phyloP scores from a whole-genome alignment of 2,797 vertebrate species.

The Setipinna tenuifilis region DNA sequence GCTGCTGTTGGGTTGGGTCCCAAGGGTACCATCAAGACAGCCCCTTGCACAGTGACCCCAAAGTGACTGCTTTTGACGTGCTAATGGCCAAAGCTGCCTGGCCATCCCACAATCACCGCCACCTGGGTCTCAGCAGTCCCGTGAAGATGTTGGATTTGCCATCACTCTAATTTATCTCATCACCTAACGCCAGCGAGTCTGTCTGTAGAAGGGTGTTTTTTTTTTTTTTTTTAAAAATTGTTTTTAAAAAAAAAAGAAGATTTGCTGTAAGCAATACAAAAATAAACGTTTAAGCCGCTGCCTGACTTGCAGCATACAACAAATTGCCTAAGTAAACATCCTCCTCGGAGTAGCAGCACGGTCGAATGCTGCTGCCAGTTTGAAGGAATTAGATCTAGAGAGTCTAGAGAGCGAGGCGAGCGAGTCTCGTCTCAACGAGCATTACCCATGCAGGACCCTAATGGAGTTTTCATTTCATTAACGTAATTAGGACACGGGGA shows the following conservation, averaged over 20 bases:
- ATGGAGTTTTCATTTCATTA: constrained; percentile 29
- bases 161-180: not conserved
- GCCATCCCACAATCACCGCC: not conserved
- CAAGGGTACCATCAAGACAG: constrained; percentile 48
- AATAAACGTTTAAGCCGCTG: not conserved
- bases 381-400: not conserved
- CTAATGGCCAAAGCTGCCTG: constrained; percentile 57
- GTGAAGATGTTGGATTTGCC: not conserved
- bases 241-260: not conserved
- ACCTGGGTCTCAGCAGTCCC: not conserved
- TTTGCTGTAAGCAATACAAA: too few relatives aligned
- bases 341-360: not conserved
- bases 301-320: not conserved
- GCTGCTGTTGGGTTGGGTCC: constrained; percentile 44
- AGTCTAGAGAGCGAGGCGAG: not conserved
- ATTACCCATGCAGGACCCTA: not conserved
- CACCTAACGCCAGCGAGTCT: not conserved
- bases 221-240: not conserved
- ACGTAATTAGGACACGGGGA: constrained; percentile 29
- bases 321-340: not conserved
- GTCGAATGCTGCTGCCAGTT: not conserved
- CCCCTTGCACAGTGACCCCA: constrained; percentile 50
- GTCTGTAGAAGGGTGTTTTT: not conserved
- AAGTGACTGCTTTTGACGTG: constrained; percentile 63
- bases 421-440: not conserved